These are phyloP conservation scores for Camelus dromedarius DNA, from an alignment of 2,113 vertebrate species.

Conservation along the genomic window DNA sequence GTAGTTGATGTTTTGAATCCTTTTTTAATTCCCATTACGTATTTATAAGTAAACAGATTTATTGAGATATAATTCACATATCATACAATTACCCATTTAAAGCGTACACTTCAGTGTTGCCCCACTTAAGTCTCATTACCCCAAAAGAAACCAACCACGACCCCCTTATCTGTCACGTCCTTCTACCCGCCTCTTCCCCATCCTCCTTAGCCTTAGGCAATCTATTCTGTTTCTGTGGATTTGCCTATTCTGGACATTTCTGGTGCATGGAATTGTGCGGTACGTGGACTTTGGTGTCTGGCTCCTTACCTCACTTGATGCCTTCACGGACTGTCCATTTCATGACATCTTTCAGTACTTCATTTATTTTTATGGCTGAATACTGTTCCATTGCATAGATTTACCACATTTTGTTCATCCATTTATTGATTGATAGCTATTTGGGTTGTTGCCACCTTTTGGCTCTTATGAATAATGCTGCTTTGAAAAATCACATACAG, in stretches of 20 bases:
- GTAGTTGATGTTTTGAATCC: neutral
- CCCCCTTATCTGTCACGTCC: neutral
- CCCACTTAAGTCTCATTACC: neutral
- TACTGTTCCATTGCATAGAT: neutral
- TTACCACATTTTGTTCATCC: neutral
- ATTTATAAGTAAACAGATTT: neutral
- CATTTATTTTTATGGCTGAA: neutral
- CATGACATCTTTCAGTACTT: neutral
- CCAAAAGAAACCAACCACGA: neutral
- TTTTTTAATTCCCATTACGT: neutral
- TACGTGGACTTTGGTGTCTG: neutral
- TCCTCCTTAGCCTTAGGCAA: neutral
- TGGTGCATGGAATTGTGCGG: neutral
- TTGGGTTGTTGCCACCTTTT: neutral
- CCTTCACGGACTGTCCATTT: neutral
- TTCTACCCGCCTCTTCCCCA: neutral
- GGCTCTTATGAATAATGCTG: neutral
- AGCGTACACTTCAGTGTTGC: neutral
- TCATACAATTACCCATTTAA: neutral
- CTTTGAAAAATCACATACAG: neutral
- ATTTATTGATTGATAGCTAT: neutral
- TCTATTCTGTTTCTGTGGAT: neutral
- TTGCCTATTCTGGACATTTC: neutral
- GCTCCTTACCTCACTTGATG: neutral
- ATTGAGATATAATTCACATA: neutral